Evolutionary conservation across 1,140 invertebrate genomes (phyloP).

Genomic region (Copidosoma floridanum): DNA sequence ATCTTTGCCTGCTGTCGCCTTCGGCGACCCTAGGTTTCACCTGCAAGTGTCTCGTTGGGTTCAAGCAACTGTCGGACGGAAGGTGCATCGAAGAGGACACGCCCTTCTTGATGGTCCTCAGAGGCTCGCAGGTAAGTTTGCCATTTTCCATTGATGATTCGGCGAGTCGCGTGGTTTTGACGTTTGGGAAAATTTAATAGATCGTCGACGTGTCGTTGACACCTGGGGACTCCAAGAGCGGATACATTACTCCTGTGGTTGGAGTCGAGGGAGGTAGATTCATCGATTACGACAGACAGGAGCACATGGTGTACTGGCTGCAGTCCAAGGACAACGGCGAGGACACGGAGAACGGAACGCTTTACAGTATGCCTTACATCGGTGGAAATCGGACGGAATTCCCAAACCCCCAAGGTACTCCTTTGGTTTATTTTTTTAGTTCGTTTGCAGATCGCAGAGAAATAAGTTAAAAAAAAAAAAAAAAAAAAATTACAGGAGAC

Average conservation of each 20-base stretch:
- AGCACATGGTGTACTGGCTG: slow-evolving; percentile 81
- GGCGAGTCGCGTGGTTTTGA: too few species aligned
- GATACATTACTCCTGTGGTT: slow-evolving; percentile 83
- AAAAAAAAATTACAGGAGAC: too few species aligned
- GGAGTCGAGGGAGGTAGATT: slow-evolving; percentile 86
- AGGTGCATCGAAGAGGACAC: slow-evolving; percentile 82
- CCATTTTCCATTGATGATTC: too few species aligned
- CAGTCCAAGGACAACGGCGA: slow-evolving; percentile 72
- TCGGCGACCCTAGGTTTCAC: slow-evolving; percentile 66
- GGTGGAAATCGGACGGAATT: slow-evolving; percentile 87
- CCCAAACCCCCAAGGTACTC: slow-evolving; percentile 57
- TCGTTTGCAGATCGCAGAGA: too few species aligned
- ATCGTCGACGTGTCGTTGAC: slow-evolving; percentile 73
- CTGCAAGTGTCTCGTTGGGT: slow-evolving; percentile 92
- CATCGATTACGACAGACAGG: slow-evolving; percentile 87
- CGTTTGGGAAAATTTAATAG: too few species aligned
- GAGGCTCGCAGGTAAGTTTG: slow-evolving; percentile 84
- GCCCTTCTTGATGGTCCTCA: slow-evolving; percentile 87
- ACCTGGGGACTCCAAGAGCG: slow-evolving; percentile 71
- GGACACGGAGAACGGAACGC: slow-evolving; percentile 76
- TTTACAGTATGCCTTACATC: slow-evolving; percentile 79
- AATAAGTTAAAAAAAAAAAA: background rate
- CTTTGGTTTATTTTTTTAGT: too few species aligned
- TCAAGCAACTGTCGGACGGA: slow-evolving; percentile 66
- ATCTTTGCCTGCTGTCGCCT: slow-evolving; percentile 88